Evolutionary conservation across 2,113 vertebrate genomes (phyloP), one percentile per base, ranked within the genome.

Genomic region (Herpetotheres cachinnans): DNA sequence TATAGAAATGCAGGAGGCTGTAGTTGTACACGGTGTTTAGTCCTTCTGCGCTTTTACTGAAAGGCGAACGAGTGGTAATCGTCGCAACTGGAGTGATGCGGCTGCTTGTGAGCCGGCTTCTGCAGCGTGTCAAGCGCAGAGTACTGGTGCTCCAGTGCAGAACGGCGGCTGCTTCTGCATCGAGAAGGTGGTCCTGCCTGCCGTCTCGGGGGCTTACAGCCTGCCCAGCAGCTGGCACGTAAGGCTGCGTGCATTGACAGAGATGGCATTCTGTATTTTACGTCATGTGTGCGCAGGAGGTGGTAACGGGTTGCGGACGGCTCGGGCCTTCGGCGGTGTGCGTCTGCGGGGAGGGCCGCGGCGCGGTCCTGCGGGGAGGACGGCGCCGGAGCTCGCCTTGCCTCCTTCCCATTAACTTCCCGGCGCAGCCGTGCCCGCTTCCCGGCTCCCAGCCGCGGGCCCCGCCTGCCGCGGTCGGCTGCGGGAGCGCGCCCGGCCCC

Each of bases 151-250:
- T 54, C 4, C 8, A 4, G 6, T 4, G 1, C 1, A 2, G 27
- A 6, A 5, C 34, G 0, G 46, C 19, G 44, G n/a, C 1, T 9
- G 47, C n/a, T 55, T 10, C 16, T 25, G 34, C n/a, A 1, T 0
- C 3, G 36, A 2, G 1, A 7, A 2, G 16, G 1, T 3, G 19
- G 38, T 22, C 52, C 34, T 6, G 61, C 14, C 42, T 6, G 42
- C 65, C 44, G 4, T 7, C 27, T 9, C 58, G 2, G 66, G 3
- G 27, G 6, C 3, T 2, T 22, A 2, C 3, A 36, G 2, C 50
- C 25, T 4, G 0, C 32, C 26, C 17, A 1, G 0, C 29, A 5
- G 27, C 36, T 4, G 56, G 15, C 12, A 6, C 3, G 6, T 11
- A 6, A 30, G 42, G 50, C 16, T 1, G 6, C 2, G 10, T 11